These are phyloP conservation scores for Rhagonycha fulva DNA, from an alignment of 2,888 invertebrate species.

Conservation along the genomic window DNA sequence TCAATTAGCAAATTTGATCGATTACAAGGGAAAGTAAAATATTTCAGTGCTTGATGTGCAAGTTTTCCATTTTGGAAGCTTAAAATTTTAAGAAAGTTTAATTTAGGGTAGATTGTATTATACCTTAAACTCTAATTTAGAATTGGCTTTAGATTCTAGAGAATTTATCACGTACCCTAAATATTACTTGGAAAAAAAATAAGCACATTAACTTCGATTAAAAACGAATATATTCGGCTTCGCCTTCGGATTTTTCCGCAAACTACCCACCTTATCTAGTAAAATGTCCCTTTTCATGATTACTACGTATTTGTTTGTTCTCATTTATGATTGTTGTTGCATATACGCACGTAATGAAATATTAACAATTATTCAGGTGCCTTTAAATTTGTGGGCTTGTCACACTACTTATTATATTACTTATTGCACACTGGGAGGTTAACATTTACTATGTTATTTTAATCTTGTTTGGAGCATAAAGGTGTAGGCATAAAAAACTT, in stretches of 20 bases:
- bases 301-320: too few relatives aligned
- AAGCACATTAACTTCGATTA: too few relatives aligned
- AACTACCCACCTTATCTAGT: too few relatives aligned
- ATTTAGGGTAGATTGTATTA: not conserved
- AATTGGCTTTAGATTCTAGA: too few relatives aligned
- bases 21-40: not conserved
- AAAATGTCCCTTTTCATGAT: too few relatives aligned
- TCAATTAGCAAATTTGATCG: not conserved
- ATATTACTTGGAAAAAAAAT: too few relatives aligned
- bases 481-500: conserved; percentile 1
- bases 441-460: not conserved
- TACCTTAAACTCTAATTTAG: too few relatives aligned
- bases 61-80: not conserved
- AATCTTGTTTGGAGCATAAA: not conserved
- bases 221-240: too few relatives aligned
- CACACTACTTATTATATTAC: not conserved
- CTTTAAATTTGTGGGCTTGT: not conserved
- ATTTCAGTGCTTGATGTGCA: not conserved
- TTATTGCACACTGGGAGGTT: not conserved
- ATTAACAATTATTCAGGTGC: not conserved
- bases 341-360: not conserved
- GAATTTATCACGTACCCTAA: too few relatives aligned
- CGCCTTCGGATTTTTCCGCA: too few relatives aligned
- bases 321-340: not conserved
- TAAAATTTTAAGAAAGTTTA: too few relatives aligned